A percentile compares a stretch with the other conserved stretches of the same genome.
These are phyloP conservation scores for Pentalonia nigronervosa DNA, from an alignment of 1,140 invertebrate species.

Conservation along the genomic window DNA sequence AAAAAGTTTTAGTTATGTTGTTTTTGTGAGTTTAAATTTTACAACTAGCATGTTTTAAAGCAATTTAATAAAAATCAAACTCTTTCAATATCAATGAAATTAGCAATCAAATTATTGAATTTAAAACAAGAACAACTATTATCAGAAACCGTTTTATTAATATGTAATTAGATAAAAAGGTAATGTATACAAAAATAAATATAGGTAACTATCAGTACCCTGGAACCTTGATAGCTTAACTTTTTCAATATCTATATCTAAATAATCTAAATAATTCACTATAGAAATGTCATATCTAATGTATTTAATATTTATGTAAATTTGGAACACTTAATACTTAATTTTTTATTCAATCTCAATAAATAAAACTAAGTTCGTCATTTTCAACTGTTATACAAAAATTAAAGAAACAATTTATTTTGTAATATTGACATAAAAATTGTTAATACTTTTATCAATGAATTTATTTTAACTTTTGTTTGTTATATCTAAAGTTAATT, in stretches of 20 bases:
- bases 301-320: neutral
- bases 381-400: neutral
- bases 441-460: neutral
- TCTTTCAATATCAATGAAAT: neutral
- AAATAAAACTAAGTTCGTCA: neutral
- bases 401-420: neutral
- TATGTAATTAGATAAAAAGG: neutral
- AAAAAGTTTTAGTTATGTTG: neutral
- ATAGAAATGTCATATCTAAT: neutral
- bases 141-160: neutral
- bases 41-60: slow-evolving; percentile 11
- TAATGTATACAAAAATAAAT: neutral
- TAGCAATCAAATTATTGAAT: neutral
- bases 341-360: neutral
- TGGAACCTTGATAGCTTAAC: neutral
- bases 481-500: neutral
- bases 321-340: neutral
- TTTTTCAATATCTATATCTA: neutral
- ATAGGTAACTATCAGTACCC: neutral
- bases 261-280: neutral
- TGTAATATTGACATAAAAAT: neutral
- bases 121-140: neutral
- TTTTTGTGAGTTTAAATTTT: neutral
- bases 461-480: neutral
- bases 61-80: slow-evolving; percentile 23